A percentile compares a stretch with the other conserved stretches of the same genome.
phyloP scores from a whole-genome alignment of 1,140 invertebrate genomes.

The Ectropis grisescens region DNA sequence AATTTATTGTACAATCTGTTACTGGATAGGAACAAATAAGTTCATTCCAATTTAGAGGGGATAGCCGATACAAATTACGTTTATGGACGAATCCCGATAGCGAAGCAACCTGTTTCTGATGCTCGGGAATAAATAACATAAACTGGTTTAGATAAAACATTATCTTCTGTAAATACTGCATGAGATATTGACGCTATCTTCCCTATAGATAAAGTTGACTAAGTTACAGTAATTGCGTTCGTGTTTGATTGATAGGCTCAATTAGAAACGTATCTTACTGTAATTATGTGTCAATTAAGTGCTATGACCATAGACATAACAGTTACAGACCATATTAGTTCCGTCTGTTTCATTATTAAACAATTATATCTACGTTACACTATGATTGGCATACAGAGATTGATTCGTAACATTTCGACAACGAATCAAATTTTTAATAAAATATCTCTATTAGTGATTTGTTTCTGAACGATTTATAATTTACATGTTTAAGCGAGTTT shows the following conservation, averaged over 20 bases:
- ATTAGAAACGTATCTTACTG: too few relatives aligned
- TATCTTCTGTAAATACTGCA: constrained; percentile 59
- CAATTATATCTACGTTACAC: too few relatives aligned
- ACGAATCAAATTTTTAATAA: too few relatives aligned
- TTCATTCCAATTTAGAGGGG: constrained; percentile 41
- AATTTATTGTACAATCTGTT: constrained; percentile 30
- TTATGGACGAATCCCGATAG: constrained; percentile 54
- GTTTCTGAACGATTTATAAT: too few relatives aligned
- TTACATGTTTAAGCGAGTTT: too few relatives aligned
- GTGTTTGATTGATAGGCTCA: constrained; percentile 1
- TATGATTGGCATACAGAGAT: too few relatives aligned
- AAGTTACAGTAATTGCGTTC: constrained; percentile 7
- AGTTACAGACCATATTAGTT: too few relatives aligned
- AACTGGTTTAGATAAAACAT: constrained; percentile 60
- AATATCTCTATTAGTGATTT: too few relatives aligned
- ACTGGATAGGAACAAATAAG: constrained; percentile 35
- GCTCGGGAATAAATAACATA: constrained; percentile 55
- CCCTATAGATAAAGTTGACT: constrained; percentile 15
- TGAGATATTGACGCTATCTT: too few relatives aligned
- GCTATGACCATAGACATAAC: too few relatives aligned
- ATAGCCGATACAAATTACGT: constrained; percentile 57
- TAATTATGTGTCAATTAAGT: background rate
- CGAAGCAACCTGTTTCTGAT: constrained; percentile 50
- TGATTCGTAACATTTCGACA: too few relatives aligned
- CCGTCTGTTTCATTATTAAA: too few relatives aligned